phyloP scores from a whole-genome alignment of 2,888 invertebrate genomes.

The Trichopoda pennipes region DNA sequence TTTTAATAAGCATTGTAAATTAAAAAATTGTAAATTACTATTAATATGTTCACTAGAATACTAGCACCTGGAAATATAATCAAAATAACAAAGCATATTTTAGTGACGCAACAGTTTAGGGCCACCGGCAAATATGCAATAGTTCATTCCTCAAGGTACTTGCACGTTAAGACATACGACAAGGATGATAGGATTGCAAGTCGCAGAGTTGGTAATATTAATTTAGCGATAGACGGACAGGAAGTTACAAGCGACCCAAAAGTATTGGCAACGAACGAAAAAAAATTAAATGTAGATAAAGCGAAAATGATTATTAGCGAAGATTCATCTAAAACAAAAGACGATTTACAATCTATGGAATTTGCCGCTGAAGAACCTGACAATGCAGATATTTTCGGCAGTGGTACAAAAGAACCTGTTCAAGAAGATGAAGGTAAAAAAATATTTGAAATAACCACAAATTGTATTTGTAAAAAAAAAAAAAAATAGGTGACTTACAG shows the following conservation, averaged over 20 bases:
- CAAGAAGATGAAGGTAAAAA: slow-evolving; percentile 63
- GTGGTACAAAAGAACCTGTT: slow-evolving; percentile 65
- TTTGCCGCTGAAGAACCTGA: slow-evolving; percentile 12
- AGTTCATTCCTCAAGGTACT: slow-evolving; percentile 4
- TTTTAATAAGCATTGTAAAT: slow-evolving; percentile 34
- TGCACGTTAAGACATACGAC: slow-evolving; percentile 75
- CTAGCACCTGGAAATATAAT: slow-evolving; percentile 18
- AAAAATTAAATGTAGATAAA: not conserved
- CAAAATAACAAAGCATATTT: slow-evolving; percentile 44
- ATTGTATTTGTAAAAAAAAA: not conserved
- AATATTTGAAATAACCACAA: not conserved
- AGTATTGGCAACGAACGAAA: not conserved
- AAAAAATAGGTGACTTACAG: slow-evolving; percentile 82
- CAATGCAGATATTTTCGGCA: slow-evolving; percentile 76
- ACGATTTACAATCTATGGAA: not conserved
- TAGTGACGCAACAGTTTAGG: slow-evolving; percentile 53
- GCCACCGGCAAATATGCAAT: not conserved
- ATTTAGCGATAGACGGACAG: not conserved
- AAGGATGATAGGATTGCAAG: slow-evolving; percentile 73
- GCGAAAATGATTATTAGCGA: not conserved
- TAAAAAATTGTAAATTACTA: slow-evolving; percentile 10
- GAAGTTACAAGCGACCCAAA: not conserved
- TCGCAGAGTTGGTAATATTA: slow-evolving; percentile 71
- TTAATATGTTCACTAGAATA: slow-evolving; percentile 56
- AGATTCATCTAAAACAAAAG: not conserved